Evolutionary conservation across 2,113 vertebrate genomes (phyloP), one percentile per base, ranked within the genome.

Genomic region (Lagopus leucura): DNA sequence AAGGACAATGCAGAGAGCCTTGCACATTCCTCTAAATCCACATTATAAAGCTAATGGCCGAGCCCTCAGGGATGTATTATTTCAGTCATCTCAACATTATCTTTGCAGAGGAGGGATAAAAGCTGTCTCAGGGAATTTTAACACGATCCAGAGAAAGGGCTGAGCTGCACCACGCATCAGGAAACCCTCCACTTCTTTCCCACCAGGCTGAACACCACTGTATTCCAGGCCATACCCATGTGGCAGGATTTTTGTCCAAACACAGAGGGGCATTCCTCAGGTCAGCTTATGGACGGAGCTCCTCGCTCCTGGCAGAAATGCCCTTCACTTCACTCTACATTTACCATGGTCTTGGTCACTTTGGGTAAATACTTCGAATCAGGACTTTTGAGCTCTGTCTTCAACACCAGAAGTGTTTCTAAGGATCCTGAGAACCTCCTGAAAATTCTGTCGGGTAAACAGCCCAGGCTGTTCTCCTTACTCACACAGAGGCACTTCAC

Each of bases 321-420:
- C 52, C 79, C 92, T 91, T 86, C 83, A 89, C 77, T 92, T 80
- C 79, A 93, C 65, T 38, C 60, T 67, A 93, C 34, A 82, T 92
- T 89, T 82, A 73, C 90, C 0, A 0, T 50, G 36, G 78, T 95
- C 70, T 50, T 66, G 66, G 42, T 94, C 82, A 67, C 4, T 2
- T 79, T 84, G 84, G 89, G 71, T 78, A 72, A 94, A 66, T 58
- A 86, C 73, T 91, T 75, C 60, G 89, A 94, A 83, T 76, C 83
- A 67, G 43, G 34, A 66, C 52, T 85, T 92, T 69, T 76, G 87
- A 91, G 73, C 63, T 92, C n/a, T 1, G 52, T 30, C 65, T 88
- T 82, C 85, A 93, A 34, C 71, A 70, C 63, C 88, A 86, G 64
- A 93, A 86, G 82, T 86, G n/a, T 30, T 96, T 76, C 43, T 5